phyloP scores from a whole-genome alignment of 2,797 vertebrate genomes.

The Steatocranus sp. region DNA sequence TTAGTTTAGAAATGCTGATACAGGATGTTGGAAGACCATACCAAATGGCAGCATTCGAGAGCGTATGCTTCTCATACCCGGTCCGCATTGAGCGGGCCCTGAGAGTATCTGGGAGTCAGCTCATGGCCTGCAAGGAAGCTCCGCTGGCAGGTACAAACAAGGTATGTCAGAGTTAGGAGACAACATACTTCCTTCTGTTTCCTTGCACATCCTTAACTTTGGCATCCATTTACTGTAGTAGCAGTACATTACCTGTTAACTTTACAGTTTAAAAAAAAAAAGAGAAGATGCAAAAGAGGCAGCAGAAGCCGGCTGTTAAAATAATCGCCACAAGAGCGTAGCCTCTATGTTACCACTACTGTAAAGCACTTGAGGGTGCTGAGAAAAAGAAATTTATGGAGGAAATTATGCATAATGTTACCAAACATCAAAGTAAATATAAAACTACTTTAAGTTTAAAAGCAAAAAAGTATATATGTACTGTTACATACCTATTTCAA shows the following conservation, averaged over 20 bases:
- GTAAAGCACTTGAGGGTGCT: constrained; percentile 98
- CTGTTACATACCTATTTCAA: constrained; percentile 86
- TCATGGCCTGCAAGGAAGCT: constrained; percentile 99
- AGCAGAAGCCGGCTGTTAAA: constrained; percentile 91
- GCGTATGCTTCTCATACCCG: constrained; percentile 99
- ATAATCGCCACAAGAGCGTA: constrained; percentile 83
- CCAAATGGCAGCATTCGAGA: constrained; percentile 99
- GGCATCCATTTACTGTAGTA: constrained; percentile 89
- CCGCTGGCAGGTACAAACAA: constrained; percentile 99
- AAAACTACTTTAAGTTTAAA: constrained; percentile 53
- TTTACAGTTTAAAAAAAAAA: constrained; percentile 85
- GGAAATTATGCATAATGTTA: constrained; percentile 83
- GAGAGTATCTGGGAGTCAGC: constrained; percentile 99
- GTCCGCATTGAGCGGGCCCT: constrained; percentile 99
- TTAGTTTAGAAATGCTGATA: constrained; percentile 95
- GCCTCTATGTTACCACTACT: constrained; percentile 92
- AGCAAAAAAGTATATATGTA: constrained; percentile 12
- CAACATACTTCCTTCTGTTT: constrained; percentile 89
- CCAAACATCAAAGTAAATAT: constrained; percentile 79
- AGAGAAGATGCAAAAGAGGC: constrained; percentile 87
- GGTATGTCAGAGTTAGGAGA: constrained; percentile 99
- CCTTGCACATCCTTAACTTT: constrained; percentile 97
- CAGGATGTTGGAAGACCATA: constrained; percentile 99
- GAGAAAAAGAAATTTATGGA: constrained; percentile 89
- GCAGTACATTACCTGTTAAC: constrained; percentile 99